These are phyloP conservation scores for Denticeps clupeoides DNA, from an alignment of 2,797 vertebrate species.

Conservation along the genomic window DNA sequence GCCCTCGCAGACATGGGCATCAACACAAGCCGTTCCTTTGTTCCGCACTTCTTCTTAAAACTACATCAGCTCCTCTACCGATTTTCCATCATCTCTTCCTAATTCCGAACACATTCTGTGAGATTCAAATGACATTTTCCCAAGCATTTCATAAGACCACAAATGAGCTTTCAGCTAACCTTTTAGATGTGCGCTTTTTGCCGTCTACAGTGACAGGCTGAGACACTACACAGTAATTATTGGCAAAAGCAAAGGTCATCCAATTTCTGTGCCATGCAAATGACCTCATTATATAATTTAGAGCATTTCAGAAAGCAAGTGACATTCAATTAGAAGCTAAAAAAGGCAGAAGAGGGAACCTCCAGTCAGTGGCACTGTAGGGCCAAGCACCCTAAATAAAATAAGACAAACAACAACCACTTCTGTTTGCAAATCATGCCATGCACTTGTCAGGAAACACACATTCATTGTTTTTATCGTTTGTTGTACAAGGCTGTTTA, in stretches of 20 bases:
- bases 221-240: conserved; percentile 72
- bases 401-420: too few species aligned
- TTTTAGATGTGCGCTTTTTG: conserved; percentile 53
- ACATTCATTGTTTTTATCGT: too few species aligned
- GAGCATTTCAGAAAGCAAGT: conserved; percentile 60
- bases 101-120: conserved; percentile 51
- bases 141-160: conserved; percentile 60
- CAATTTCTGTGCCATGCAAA: conserved; percentile 73
- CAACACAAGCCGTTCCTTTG: too few species aligned
- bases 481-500: too few species aligned
- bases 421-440: too few species aligned
- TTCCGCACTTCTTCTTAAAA: too few species aligned
- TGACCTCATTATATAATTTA: conserved; percentile 71
- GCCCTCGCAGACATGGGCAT: too few species aligned
- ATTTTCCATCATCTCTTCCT: conserved; percentile 18
- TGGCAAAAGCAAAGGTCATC: conserved; percentile 76
- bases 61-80: background rate
- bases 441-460: too few species aligned
- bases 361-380: too few species aligned
- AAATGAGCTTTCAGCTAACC: conserved; percentile 60
- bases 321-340: conserved; percentile 61
- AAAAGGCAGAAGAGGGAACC: conserved; percentile 12
- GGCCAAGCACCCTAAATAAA: too few species aligned
- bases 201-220: conserved; percentile 50
- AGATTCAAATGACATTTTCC: conserved; percentile 69